Base-by-base conservation (phyloP, 2,113 vertebrate species). In the Eleginops maclovinus region DNA sequence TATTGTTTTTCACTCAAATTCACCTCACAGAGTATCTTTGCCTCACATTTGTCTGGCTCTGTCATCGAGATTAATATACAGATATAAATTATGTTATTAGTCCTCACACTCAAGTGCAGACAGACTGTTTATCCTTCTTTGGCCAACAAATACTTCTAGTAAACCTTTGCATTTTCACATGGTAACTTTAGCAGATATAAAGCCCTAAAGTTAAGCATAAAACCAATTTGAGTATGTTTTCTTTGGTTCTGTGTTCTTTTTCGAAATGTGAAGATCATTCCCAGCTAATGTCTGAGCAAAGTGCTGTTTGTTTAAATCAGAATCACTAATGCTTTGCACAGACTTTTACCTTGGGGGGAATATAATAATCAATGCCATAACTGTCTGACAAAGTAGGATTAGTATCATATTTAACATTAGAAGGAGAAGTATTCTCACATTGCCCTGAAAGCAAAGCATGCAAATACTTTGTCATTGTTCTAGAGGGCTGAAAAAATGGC, bases 171-270 rank as follows among this genome's bases (percentile, higher is more conserved):
- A 0, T 68, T 62, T 75, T 68, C 36, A 62, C 71, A 75, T 14
- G 19, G 55, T 43, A 72, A 31, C 72, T n/a, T 63, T 19, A 49
- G 12, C 31, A 56, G 44, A 31, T 49, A 41, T 9, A 31, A 71
- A 19, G 40, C 13, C 1, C 15, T 44, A 2, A 13, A 49, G 47
- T 54, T 80, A 9, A 21, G 8, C 22, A 59, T 63, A 6, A 61
- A 50, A 59, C 65, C 8, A 36, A 14, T 47, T 76, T 41, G 17
- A 62, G 44, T 58, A 5, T 70, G 74, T 82, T 87, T 75, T 79
- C 72, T 69, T 65, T 79, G 67, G 58, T 50, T 63, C 19, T 53
- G 40, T 46, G 14, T 11, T 72, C 49, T 56, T 64, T 28, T 28
- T 26, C 49, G 12, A 66, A 31, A 61, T 46, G 40, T 19, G 49